Evolutionary conservation across 2,888 invertebrate genomes (phyloP), one percentile per base, ranked within the genome.

Genomic region (Lymantria monacha): DNA sequence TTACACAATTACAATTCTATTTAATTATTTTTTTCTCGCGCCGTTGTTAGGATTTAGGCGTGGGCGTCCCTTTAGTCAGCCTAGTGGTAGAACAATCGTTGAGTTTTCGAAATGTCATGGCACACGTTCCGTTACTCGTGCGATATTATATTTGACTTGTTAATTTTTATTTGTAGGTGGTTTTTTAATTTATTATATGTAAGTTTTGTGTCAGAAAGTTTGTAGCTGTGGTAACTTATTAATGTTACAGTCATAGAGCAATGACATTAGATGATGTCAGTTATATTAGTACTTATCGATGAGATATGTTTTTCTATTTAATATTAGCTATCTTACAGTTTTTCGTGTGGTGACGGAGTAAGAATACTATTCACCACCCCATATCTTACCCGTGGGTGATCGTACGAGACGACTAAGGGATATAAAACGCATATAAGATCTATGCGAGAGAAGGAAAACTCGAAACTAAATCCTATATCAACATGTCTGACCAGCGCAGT

Each of bases 1-100:
- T 87, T 89, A 90, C 85, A 89, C 89, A 87, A 91, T 91, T 91
- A 89, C 84, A 76, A 86, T 85, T 85, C 81, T 86, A 85, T 89
- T 89, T 91, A 87, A 91, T 89, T 89, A 85, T 88, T 69, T 85
- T 87, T 85, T 83, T 72, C 78, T 70, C 70, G 65, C 63, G 70
- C 76, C 78, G 76, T 82, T 80, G 78, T 82, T 80, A 79, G 73
- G 75, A 76, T 79, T 74, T 55, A 68, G 66, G 53, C 70, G 87
- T 88, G 79, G 88, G 88, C 79, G 88, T 80, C 49, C 63, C 46
- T 63, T 74, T 77, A 72, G 65, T 78, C 74, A 74, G 72, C 63
- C 66, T 59, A 57, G 60, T 51, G 51, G 57, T 71, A 75, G 84
- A 76, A 86, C 87, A 87, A 87, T 87, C 74, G 85, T 66, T 68